These are phyloP conservation scores for Poicephalus gulielmi DNA, from an alignment of 2,113 vertebrate species.

Conservation along the genomic window DNA sequence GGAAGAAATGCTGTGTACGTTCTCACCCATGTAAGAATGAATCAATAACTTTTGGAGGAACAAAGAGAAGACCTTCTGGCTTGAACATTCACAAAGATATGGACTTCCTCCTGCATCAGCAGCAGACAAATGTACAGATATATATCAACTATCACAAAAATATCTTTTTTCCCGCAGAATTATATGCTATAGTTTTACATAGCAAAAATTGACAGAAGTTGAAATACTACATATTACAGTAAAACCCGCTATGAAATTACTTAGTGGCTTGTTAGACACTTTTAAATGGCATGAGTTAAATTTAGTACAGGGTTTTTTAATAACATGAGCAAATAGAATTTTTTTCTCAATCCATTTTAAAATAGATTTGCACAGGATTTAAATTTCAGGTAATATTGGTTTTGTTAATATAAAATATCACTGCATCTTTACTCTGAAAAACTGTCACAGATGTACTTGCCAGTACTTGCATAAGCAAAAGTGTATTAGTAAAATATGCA, in stretches of 20 bases:
- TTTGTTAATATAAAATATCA: background rate
- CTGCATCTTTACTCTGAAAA: background rate
- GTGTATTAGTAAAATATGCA: background rate
- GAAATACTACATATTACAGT: background rate
- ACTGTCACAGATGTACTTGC: background rate
- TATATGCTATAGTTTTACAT: background rate
- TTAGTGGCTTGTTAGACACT: background rate
- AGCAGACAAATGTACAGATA: background rate
- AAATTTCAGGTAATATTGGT: background rate
- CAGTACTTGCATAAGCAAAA: background rate
- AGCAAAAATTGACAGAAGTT: background rate
- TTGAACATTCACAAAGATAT: background rate
- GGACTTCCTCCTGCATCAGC: background rate
- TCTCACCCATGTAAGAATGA: rapidly evolving
- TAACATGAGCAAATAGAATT: background rate
- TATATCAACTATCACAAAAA: background rate
- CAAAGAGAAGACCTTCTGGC: background rate
- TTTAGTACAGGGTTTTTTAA: background rate
- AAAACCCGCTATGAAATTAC: background rate
- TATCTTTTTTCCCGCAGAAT: background rate
- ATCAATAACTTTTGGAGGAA: background rate
- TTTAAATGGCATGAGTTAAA: background rate
- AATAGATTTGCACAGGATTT: background rate
- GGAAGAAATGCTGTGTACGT: background rate
- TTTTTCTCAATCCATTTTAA: background rate